These are phyloP conservation scores for Salvator merianae DNA, from an alignment of 2,113 vertebrate species.

Conservation along the genomic window DNA sequence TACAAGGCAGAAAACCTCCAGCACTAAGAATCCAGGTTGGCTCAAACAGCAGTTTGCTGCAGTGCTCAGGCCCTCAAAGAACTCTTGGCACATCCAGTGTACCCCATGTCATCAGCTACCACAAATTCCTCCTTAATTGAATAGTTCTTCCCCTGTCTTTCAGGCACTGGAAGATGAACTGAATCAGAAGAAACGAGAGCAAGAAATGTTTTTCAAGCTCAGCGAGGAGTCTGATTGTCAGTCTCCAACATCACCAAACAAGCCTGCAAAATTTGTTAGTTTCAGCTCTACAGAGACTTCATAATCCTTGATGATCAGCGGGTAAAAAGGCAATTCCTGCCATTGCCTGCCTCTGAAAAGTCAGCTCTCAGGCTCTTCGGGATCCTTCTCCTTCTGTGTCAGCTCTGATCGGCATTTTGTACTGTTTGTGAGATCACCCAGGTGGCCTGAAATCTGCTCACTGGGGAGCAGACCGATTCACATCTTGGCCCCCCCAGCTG, in stretches of 20 bases:
- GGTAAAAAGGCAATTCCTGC: constrained; percentile 31
- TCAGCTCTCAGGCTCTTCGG: constrained; percentile 7
- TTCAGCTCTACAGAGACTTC: constrained; percentile 76
- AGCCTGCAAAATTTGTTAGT: constrained; percentile 87
- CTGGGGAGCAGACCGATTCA: neutral
- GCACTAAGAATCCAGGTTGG: neutral
- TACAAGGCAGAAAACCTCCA: neutral
- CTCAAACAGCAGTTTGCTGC: no score
- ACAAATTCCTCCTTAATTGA: neutral
- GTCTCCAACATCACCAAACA: constrained; percentile 79
- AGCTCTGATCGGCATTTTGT: constrained; percentile 36
- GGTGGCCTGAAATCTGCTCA: accelerated
- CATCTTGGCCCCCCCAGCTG: constrained; percentile 4
- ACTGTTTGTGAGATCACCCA: neutral
- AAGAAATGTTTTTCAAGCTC: constrained; percentile 92
- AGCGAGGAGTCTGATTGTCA: constrained; percentile 69
- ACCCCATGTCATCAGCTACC: no score
- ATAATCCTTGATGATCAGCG: constrained; percentile 29
- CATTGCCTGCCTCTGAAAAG: constrained; percentile 36
- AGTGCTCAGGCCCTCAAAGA: no score
- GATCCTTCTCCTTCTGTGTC: neutral
- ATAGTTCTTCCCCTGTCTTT: constrained; percentile 13
- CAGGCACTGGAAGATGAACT: constrained; percentile 92
- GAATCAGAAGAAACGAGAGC: constrained; percentile 87
- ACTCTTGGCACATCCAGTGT: no score